A percentile compares a stretch with the other conserved stretches of the same genome.
phyloP scores from a whole-genome alignment of 2,888 invertebrate genomes.

The Siphlonurus alternatus region DNA sequence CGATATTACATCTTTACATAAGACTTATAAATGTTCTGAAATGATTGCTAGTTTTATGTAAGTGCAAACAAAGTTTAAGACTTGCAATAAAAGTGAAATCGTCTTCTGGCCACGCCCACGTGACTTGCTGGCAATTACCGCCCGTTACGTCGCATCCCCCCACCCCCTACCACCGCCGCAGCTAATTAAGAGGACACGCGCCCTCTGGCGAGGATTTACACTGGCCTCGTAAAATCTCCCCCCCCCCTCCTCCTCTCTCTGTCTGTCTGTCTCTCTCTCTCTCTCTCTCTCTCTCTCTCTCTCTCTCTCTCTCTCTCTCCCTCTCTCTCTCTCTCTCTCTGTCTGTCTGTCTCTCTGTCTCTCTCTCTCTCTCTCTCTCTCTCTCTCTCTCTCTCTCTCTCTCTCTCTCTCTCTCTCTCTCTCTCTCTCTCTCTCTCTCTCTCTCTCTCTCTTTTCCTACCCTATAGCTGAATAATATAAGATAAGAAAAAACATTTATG shows the following conservation, averaged over 20 bases:
- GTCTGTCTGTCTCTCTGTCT: slow-evolving; percentile 6
- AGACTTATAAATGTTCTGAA: background rate
- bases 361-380: slow-evolving; percentile 10
- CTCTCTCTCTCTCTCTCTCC: slow-evolving; percentile 12
- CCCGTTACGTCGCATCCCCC: background rate
- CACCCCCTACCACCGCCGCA: background rate
- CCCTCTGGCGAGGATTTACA: background rate
- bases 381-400: too few species aligned
- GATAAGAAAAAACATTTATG: too few species aligned
- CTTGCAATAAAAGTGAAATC: background rate
- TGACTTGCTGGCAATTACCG: background rate
- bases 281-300: slow-evolving; percentile 16
- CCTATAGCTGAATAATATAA: too few species aligned
- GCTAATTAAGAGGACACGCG: background rate
- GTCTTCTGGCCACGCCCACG: background rate
- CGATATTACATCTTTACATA: too few species aligned
- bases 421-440: too few species aligned
- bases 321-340: slow-evolving; percentile 2
- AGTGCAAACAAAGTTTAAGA: background rate
- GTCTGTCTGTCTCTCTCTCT: slow-evolving; percentile 8
- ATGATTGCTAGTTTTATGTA: background rate
- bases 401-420: too few species aligned
- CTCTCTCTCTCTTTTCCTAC: too few species aligned
- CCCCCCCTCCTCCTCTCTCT: slow-evolving; percentile 16
- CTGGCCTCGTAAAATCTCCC: slow-evolving; percentile 3